Evolutionary conservation across 2,113 vertebrate genomes (phyloP), one percentile per base, ranked within the genome.

Genomic region (Gobio gobio): DNA sequence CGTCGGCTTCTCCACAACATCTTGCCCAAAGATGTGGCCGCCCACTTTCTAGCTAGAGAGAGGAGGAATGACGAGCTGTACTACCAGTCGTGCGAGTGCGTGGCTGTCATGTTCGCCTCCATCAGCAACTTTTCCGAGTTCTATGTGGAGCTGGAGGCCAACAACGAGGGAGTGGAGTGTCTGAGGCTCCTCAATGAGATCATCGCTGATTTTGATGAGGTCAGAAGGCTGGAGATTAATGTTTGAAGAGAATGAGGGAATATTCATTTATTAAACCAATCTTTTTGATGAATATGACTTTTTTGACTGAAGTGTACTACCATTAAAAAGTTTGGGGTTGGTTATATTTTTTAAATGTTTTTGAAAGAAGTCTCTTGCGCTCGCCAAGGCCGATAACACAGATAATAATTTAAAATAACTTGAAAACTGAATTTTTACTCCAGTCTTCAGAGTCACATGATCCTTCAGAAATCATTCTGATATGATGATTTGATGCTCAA

Each of bases 61-160:
- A 94, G 97, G 6, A 94, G 97, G 16, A 99, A 99, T 0, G 97
- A 99, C 0, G 97, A 99, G 91, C 95, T 99, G 47, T 99, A 99
- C 91, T 98, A 99, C 88, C 97, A 99, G 94, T 99, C 97, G 0
- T 98, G 97, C 0, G 97, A 99, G 93, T 98, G 97, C 0, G 97
- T 99, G 90, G 97, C 97, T 0, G 97, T 99, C 91, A 98, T 99
- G 97, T 99, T 99, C 0, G 97, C 97, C 92, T 99, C 97, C 90
- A 99, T 99, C 89, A 97, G 97, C 95, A 99, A 99, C 90, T 99
- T 99, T 92, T 99, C 98, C 0, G 98, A 99, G 93, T 99, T 99
- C 93, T 99, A 99, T 4, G 97, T 99, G 80, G 98, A 99, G 94
- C 93, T 99, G 84, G 97, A 99, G 95, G 97, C 97, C 89, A 99